Evolutionary conservation across 2,113 vertebrate genomes (phyloP).

Genomic region (Notarius lentiginosus): DNA sequence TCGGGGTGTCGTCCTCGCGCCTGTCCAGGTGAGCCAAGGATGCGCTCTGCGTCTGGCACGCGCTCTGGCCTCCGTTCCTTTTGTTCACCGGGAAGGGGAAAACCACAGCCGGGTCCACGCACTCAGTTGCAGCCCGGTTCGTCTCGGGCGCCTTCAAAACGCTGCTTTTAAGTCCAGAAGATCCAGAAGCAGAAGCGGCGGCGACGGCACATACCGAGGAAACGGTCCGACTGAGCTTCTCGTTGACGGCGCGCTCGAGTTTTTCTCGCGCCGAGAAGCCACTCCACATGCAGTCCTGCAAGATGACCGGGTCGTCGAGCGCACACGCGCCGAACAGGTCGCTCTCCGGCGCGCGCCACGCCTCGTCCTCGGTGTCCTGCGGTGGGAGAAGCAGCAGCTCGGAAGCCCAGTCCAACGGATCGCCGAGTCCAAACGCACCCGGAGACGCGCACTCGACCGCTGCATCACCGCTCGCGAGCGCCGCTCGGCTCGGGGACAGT

Average conservation of each 20-base stretch:
- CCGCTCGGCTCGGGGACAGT: constrained; percentile 91
- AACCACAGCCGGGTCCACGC: constrained; percentile 87
- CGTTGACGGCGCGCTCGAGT: constrained; percentile 87
- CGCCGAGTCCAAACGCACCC: constrained; percentile 72
- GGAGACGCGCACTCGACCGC: constrained; percentile 70
- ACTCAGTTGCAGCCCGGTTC: constrained; percentile 78
- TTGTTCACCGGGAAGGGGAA: constrained; percentile 89
- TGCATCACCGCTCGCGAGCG: constrained; percentile 77
- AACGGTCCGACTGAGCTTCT: constrained; percentile 83
- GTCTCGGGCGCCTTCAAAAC: constrained; percentile 69
- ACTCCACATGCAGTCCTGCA: constrained; percentile 99
- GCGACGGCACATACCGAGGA: constrained; percentile 49
- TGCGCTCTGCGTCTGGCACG: constrained; percentile 52
- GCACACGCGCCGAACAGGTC: constrained; percentile 79
- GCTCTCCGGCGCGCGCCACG: constrained; percentile 80
- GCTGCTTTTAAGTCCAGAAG: constrained; percentile 39
- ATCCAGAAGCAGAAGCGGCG: not conserved
- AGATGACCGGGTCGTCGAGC: constrained; percentile 87
- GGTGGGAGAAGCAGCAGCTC: constrained; percentile 85
- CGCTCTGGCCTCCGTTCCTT: constrained; percentile 66
- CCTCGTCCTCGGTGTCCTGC: constrained; percentile 78
- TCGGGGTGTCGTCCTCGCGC: constrained; percentile 78
- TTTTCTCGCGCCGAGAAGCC: constrained; percentile 94
- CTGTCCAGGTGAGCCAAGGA: constrained; percentile 61
- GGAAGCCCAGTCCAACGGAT: constrained; percentile 90